A percentile compares a stretch with the other conserved stretches of the same genome.
Evolutionary conservation across 2,113 vertebrate genomes (phyloP).

Genomic region (Tyrannus savana): DNA sequence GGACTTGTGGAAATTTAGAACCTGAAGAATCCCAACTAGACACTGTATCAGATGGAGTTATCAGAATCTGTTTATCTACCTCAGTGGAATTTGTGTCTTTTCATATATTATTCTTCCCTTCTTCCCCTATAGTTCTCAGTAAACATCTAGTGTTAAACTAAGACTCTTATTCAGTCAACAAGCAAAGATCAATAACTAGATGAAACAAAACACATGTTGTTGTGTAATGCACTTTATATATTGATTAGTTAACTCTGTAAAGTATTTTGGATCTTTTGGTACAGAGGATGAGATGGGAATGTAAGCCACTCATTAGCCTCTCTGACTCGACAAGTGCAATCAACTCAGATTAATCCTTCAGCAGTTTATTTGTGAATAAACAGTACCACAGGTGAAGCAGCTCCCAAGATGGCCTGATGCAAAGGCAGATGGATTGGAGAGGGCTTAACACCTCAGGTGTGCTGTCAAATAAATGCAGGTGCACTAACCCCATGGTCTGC

Average conservation of each 20-base stretch:
- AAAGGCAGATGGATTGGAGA: neutral
- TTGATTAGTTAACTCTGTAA: neutral
- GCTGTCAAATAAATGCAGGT: neutral
- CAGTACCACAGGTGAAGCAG: neutral
- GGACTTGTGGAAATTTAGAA: neutral
- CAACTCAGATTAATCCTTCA: neutral
- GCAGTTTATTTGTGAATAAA: neutral
- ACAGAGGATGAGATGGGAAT: neutral
- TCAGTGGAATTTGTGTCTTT: neutral
- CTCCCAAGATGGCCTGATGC: neutral
- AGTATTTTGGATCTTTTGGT: neutral
- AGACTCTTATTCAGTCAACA: neutral
- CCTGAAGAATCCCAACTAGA: neutral
- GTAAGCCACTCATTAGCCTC: neutral
- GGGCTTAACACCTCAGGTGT: neutral
- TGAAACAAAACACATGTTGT: neutral
- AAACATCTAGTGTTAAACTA: neutral
- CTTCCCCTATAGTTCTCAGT: neutral
- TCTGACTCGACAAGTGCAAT: neutral
- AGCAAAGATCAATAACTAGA: constrained; percentile 12
- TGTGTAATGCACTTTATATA: neutral
- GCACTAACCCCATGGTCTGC: neutral
- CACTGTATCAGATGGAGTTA: neutral
- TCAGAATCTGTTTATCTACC: neutral
- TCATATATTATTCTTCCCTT: neutral